Conservation (phyloP, 1,140 invertebrate genomes). For the Papilio dardanus region DNA sequence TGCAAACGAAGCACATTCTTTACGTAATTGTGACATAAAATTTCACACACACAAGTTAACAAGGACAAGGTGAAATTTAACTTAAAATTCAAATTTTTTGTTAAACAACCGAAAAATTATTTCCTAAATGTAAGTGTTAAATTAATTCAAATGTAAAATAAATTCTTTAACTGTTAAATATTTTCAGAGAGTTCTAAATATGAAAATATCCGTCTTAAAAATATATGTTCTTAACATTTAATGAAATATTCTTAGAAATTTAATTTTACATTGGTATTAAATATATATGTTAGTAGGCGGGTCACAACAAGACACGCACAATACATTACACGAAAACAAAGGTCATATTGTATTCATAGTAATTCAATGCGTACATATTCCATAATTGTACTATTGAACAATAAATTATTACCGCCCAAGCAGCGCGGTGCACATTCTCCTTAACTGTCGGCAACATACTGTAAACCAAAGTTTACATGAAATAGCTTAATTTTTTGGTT, state of each 20-base stretch:
- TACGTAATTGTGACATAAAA: neutral
- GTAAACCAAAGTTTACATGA: neutral
- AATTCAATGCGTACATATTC: conserved; percentile 11
- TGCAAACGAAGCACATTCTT: neutral
- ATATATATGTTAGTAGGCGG: neutral
- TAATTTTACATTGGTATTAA: neutral
- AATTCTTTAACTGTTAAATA: too few relatives aligned
- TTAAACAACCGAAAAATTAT: too few relatives aligned
- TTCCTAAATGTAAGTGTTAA: too few relatives aligned
- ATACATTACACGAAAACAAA: conserved; percentile 16
- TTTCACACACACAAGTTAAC: too few relatives aligned
- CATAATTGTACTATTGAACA: conserved; percentile 23
- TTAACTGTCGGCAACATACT: neutral
- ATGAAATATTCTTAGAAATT: neutral
- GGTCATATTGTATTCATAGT: conserved; percentile 1
- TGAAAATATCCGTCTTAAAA: neutral
- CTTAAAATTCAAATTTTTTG: too few relatives aligned
- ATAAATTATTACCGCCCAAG: conserved; percentile 15
- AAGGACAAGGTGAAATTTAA: too few relatives aligned
- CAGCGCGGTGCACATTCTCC: neutral
- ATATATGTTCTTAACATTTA: neutral
- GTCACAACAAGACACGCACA: neutral
- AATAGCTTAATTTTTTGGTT: neutral
- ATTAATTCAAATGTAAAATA: too few relatives aligned
- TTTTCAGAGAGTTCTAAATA: neutral